Percentiles rank a stretch among this genome's conserved stretches.
These are phyloP conservation scores for Torymus aiolomorphi DNA, from an alignment of 2,888 invertebrate genomes.

Conservation along the genomic window DNA sequence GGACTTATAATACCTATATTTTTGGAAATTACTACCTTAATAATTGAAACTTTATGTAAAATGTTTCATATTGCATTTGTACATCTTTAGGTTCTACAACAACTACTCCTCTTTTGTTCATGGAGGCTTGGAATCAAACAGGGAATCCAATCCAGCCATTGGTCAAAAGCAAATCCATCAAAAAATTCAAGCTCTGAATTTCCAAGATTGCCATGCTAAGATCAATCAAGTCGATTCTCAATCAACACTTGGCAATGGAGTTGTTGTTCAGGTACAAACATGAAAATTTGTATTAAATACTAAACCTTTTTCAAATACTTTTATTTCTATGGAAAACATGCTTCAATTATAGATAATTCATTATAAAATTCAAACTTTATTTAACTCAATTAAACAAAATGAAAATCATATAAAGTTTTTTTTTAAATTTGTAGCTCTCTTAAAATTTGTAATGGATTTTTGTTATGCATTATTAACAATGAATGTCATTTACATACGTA, in stretches of 20 bases:
- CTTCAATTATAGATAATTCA: too few species aligned
- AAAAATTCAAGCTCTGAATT: conserved; percentile 95
- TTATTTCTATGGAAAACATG: too few species aligned
- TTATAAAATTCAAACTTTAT: neutral
- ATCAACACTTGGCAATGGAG: conserved; percentile 94
- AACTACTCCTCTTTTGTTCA: conserved; percentile 97
- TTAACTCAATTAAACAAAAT: neutral
- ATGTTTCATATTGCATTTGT: neutral
- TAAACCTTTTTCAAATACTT: neutral
- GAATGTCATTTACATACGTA: too few species aligned
- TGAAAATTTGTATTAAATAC: neutral
- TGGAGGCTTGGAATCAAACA: conserved; percentile 91
- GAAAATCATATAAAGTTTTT: too few species aligned
- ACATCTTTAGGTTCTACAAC: conserved; percentile 94
- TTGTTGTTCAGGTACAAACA: conserved; percentile 88
- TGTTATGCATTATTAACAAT: too few species aligned
- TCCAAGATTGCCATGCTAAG: conserved; percentile 97
- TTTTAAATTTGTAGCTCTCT: too few species aligned
- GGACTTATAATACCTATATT: too few species aligned
- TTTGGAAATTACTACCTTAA: too few species aligned
- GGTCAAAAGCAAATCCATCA: conserved; percentile 97
- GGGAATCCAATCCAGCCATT: conserved; percentile 89
- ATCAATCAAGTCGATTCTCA: conserved; percentile 98
- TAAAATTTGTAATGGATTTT: too few species aligned
- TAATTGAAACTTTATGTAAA: too few species aligned